These are phyloP conservation scores for Drosophila miranda DNA, from an alignment of 1,140 invertebrate genomes.

Conservation along the genomic window DNA sequence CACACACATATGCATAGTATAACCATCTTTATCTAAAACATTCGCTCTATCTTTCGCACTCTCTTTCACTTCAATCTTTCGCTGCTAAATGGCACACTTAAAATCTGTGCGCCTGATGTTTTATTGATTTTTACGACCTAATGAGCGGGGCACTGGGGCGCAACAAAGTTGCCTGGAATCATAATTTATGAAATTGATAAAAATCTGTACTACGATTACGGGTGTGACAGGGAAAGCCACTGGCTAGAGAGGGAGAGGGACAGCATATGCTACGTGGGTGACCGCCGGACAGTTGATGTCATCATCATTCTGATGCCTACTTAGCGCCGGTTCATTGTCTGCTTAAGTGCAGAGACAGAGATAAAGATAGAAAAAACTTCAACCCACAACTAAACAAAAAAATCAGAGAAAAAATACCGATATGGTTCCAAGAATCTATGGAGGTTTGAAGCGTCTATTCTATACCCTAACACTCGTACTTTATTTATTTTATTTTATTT, in stretches of 20 bases:
- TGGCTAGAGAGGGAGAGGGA: slow-evolving; percentile 1
- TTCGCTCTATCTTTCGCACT: slow-evolving; percentile 10
- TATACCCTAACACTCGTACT: too few species aligned
- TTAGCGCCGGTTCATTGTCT: slow-evolving; percentile 51
- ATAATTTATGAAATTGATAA: slow-evolving; percentile 61
- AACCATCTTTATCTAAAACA: slow-evolving; percentile 20
- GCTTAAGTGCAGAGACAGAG: slow-evolving; percentile 32
- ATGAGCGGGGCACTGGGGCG: slow-evolving; percentile 29
- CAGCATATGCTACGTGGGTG: slow-evolving; percentile 2
- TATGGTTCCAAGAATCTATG: too few species aligned
- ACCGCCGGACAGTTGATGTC: slow-evolving; percentile 6
- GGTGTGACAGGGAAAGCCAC: not conserved
- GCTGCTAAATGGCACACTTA: slow-evolving; percentile 50
- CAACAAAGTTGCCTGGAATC: slow-evolving; percentile 11
- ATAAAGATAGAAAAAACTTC: slow-evolving; percentile 19
- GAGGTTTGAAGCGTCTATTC: too few species aligned
- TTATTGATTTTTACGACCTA: slow-evolving; percentile 67
- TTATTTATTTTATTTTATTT: too few species aligned
- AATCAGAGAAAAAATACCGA: too few species aligned
- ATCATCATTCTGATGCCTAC: slow-evolving; percentile 17
- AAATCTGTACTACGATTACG: slow-evolving; percentile 12
- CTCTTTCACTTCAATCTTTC: slow-evolving; percentile 26
- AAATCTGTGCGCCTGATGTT: slow-evolving; percentile 63
- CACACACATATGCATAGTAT: not conserved
- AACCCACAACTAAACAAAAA: not conserved